phyloP scores from a whole-genome alignment of 2,797 vertebrate species.

The Gymnoscopelus braueri region DNA sequence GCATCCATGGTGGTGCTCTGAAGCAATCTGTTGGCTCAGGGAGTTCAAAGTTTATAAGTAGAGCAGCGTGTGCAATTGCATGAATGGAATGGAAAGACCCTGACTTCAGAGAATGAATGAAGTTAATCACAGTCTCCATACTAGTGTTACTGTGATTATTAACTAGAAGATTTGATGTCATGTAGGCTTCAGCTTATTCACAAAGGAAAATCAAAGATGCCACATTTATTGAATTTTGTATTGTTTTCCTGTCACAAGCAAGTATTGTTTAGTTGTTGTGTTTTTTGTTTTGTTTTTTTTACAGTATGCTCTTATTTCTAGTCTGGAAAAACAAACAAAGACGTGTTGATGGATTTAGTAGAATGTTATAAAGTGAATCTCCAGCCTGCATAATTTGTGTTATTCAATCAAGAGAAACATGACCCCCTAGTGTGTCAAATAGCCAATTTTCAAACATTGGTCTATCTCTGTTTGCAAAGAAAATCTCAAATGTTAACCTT shows the following conservation, averaged over 20 bases:
- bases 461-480: conserved; percentile 5
- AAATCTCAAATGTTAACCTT: neutral
- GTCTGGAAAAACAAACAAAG: conserved; percentile 4
- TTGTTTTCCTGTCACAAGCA: neutral
- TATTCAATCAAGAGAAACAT: neutral
- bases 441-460: neutral
- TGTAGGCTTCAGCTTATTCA: neutral
- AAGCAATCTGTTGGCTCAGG: too few relatives aligned
- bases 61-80: too few relatives aligned
- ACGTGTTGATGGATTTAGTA: conserved; percentile 5
- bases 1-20: too few relatives aligned
- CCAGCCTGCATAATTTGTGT: neutral
- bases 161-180: neutral
- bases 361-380: conserved; percentile 9
- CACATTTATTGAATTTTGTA: neutral
- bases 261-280: neutral
- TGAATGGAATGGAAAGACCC: too few relatives aligned
- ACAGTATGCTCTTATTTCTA: conserved; percentile 12
- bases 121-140: conserved; percentile 11
- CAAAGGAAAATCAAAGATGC: neutral
- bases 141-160: conserved; percentile 14
- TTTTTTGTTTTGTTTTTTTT: conserved; percentile 1
- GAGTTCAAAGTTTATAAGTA: neutral
- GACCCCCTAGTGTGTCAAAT: neutral
- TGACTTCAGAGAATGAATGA: neutral